Conservation (phyloP, 2,888 invertebrate species). For the Cerastis rubricosa region DNA sequence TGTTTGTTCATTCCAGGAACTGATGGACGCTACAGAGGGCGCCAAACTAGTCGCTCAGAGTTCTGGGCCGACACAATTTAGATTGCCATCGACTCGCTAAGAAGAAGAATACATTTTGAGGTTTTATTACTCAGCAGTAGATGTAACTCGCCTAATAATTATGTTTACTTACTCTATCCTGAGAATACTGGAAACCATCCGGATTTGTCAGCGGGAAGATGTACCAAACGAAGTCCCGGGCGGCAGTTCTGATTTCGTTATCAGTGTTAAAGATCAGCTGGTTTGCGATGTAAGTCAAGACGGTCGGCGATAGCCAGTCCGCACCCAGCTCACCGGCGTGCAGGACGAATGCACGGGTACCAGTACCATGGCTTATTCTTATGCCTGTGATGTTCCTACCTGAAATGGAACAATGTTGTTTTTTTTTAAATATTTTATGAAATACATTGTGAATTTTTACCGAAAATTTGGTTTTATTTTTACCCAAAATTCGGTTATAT, state of each 20-base stretch:
- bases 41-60: no score
- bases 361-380: conserved; percentile 79
- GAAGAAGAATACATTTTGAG: no score
- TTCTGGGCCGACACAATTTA: no score
- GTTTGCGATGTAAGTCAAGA: conserved; percentile 91
- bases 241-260: conserved; percentile 84
- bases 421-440: no score
- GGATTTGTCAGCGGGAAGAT: conserved; percentile 94
- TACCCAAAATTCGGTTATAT: no score
- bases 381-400: conserved; percentile 88
- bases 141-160: no score
- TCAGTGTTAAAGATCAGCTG: conserved; percentile 91
- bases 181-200: conserved; percentile 94
- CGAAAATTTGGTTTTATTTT: no score
- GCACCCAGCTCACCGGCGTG: conserved; percentile 92
- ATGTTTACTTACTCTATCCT: conserved; percentile 86
- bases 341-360: conserved; percentile 78
- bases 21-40: no score
- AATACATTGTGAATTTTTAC: no score
- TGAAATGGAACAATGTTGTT: conserved; percentile 60
- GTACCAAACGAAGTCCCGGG: conserved; percentile 93
- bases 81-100: no score
- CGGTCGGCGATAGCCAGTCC: conserved; percentile 94
- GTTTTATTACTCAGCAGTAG: no score
- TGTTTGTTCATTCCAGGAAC: no score